Evolutionary conservation across 1,140 invertebrate genomes (phyloP).

Genomic region (Centruroides vittatus): DNA sequence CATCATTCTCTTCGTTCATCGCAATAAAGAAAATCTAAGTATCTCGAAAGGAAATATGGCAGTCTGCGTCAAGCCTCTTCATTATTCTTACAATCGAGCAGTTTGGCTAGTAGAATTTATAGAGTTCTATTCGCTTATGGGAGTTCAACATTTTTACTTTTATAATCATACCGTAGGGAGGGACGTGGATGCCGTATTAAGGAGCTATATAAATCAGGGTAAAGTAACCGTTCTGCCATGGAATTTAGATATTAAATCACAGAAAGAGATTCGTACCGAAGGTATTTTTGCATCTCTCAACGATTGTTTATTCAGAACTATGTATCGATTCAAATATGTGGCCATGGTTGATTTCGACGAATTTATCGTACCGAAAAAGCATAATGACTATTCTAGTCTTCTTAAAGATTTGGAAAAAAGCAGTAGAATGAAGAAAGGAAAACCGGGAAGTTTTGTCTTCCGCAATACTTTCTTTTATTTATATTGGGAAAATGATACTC

Average conservation of each 20-base stretch:
- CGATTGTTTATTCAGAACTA: slow-evolving; percentile 79
- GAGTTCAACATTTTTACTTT: slow-evolving; percentile 75
- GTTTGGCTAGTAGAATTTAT: slow-evolving; percentile 76
- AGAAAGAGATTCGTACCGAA: slow-evolving; percentile 80
- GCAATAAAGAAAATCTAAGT: slow-evolving; percentile 20
- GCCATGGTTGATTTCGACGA: slow-evolving; percentile 83
- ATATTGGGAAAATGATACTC: slow-evolving; percentile 35
- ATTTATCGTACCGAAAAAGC: slow-evolving; percentile 55
- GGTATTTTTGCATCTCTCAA: slow-evolving; percentile 80
- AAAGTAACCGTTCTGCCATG: slow-evolving; percentile 68
- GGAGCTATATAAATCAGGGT: slow-evolving; percentile 47
- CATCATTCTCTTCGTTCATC: slow-evolving; percentile 38
- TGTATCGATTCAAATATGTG: slow-evolving; percentile 62
- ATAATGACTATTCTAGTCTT: slow-evolving; percentile 6
- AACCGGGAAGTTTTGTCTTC: slow-evolving; percentile 41
- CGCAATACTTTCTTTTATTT: slow-evolving; percentile 87
- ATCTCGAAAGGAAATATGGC: slow-evolving; percentile 39
- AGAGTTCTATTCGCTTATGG: slow-evolving; percentile 70
- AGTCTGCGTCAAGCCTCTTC: slow-evolving; percentile 82
- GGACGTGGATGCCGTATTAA: slow-evolving; percentile 52
- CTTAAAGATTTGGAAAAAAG: slow-evolving; percentile 2
- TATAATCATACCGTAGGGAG: slow-evolving; percentile 78
- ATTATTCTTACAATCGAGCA: slow-evolving; percentile 63
- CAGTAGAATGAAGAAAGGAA: slow-evolving; percentile 1
- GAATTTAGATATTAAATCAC: slow-evolving; percentile 66